Conservation (phyloP, 1,140 invertebrate species). For the Portunus trituberculatus region DNA sequence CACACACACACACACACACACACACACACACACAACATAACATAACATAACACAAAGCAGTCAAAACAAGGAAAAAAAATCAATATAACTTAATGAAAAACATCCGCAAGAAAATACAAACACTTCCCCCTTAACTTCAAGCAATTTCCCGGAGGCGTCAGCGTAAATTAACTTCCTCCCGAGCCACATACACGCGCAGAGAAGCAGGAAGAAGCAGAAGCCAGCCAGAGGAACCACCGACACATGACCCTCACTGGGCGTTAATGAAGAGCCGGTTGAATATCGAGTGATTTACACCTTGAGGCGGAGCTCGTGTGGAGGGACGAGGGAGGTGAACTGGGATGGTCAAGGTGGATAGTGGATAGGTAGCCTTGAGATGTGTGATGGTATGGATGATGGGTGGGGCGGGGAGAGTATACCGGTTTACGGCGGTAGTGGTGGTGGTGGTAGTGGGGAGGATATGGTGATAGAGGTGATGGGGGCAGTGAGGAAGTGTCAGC, state of each 20-base stretch:
- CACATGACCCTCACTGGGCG: background rate
- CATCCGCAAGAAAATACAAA: background rate
- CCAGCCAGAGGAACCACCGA: background rate
- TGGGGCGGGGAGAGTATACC: background rate
- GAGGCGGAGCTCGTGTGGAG: background rate
- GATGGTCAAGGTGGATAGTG: background rate
- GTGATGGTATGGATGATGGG: background rate
- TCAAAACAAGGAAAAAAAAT: background rate
- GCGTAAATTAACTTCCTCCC: background rate
- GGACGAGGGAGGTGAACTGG: background rate
- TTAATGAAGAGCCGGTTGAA: background rate
- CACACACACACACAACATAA: background rate
- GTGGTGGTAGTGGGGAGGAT: background rate
- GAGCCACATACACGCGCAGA: background rate
- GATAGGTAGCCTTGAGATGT: background rate
- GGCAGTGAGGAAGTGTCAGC: background rate
- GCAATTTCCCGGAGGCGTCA: background rate
- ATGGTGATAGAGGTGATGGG: background rate
- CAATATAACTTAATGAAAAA: background rate
- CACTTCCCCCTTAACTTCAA: background rate
- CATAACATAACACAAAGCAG: background rate
- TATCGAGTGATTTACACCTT: background rate
- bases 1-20: no score
- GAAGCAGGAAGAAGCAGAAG: conserved; percentile 7
- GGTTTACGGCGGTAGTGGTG: background rate